These are phyloP conservation scores for Gandaritis pyraliata DNA, from an alignment of 2,888 invertebrate genomes.

Conservation along the genomic window DNA sequence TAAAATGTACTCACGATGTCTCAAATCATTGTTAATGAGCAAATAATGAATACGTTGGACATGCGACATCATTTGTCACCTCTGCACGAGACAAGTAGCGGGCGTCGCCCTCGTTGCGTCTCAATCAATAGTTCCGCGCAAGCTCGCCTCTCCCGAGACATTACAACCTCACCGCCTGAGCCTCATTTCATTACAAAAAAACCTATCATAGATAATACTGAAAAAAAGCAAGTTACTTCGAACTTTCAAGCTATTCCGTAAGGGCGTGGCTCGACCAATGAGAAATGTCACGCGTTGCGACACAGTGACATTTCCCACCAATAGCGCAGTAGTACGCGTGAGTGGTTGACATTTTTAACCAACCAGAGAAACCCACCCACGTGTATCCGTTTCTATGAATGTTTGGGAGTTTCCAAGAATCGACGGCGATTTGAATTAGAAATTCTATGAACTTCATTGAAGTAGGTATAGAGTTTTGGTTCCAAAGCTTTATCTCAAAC, in stretches of 20 bases:
- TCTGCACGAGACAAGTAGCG: constrained; percentile 53
- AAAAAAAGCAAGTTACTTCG: neutral
- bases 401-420: constrained; percentile 31
- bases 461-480: neutral
- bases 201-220: constrained; percentile 14
- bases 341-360: constrained; percentile 75
- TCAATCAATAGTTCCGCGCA: constrained; percentile 76
- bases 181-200: constrained; percentile 22
- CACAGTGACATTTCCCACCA: constrained; percentile 80
- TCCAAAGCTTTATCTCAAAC: constrained; percentile 3
- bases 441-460: constrained; percentile 8
- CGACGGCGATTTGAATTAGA: constrained; percentile 3
- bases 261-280: constrained; percentile 74
- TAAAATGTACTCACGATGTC: too few species aligned
- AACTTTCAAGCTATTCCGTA: constrained; percentile 30
- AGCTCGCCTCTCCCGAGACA: constrained; percentile 55
- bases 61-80: constrained; percentile 56
- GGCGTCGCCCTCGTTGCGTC: constrained; percentile 59
- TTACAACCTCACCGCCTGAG: constrained; percentile 39
- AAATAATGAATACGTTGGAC: constrained; percentile 21
- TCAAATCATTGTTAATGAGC: neutral
- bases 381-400: constrained; percentile 31
- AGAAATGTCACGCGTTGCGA: constrained; percentile 74
- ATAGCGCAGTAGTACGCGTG: constrained; percentile 56
- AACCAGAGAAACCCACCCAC: constrained; percentile 66